These are phyloP conservation scores for Catharus minimus DNA, from an alignment of 2,113 vertebrate species.

Conservation along the genomic window DNA sequence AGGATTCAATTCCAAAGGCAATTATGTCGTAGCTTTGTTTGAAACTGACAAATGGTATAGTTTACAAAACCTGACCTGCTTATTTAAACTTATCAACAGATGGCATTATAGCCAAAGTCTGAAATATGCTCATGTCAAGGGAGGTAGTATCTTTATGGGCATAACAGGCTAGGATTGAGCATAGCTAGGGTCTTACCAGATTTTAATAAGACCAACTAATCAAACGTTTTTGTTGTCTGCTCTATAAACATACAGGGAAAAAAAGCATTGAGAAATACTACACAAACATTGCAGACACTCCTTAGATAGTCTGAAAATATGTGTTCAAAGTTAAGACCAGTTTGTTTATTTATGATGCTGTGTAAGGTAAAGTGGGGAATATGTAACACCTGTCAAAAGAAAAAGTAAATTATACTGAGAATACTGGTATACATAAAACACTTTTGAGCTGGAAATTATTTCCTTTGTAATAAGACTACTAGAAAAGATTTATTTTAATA, in stretches of 20 bases:
- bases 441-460: background rate
- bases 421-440: background rate
- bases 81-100: slow-evolving; percentile 29
- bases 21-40: background rate
- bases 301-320: background rate
- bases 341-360: background rate
- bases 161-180: background rate
- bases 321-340: background rate
- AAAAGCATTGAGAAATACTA: background rate
- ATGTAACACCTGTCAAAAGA: background rate
- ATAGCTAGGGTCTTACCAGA: background rate
- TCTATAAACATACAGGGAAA: background rate
- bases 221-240: slow-evolving; percentile 1
- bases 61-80: slow-evolving; percentile 17
- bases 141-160: background rate
- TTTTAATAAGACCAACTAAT: slow-evolving; percentile 21
- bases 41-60: background rate
- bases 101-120: background rate
- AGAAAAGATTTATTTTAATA: slow-evolving; percentile 45
- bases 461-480: slow-evolving; percentile 22
- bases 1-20: slow-evolving; percentile 23
- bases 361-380: background rate
- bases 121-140: background rate
- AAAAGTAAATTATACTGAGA: background rate
- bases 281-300: background rate